Evolutionary conservation across 2,113 vertebrate genomes (phyloP).

Genomic region (Dryoscopus gambensis): DNA sequence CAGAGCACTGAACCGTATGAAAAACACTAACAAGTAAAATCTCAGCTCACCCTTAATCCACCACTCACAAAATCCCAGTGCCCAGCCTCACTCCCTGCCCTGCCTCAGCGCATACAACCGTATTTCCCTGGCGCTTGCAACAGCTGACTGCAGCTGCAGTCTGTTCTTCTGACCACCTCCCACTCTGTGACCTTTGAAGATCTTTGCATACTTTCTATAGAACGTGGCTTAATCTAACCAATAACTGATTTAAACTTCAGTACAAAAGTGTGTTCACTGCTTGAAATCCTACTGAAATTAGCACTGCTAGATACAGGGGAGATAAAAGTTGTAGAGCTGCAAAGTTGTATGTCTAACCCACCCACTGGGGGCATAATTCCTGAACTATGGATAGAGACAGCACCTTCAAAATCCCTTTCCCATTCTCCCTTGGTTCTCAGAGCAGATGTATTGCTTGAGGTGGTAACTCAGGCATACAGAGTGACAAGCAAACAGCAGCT

Average conservation of each 20-base stretch:
- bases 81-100: neutral
- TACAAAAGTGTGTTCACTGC: neutral
- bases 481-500: neutral
- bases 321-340: neutral
- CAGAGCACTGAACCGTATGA: neutral
- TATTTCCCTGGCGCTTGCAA: fast-evolving
- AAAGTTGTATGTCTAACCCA: neutral
- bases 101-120: neutral
- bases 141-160: neutral
- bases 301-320: neutral
- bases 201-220: neutral
- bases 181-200: neutral
- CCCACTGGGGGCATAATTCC: neutral
- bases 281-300: neutral
- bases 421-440: fast-evolving
- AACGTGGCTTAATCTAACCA: neutral
- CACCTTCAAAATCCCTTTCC: neutral
- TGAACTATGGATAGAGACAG: neutral
- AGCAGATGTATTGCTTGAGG: fast-evolving
- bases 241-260: neutral
- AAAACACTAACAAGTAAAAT: neutral
- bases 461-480: neutral
- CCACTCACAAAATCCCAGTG: neutral
- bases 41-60: neutral
- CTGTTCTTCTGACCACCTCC: neutral